Conservation (phyloP, 2,797 vertebrate species). For the Galago senegalensis region DNA sequence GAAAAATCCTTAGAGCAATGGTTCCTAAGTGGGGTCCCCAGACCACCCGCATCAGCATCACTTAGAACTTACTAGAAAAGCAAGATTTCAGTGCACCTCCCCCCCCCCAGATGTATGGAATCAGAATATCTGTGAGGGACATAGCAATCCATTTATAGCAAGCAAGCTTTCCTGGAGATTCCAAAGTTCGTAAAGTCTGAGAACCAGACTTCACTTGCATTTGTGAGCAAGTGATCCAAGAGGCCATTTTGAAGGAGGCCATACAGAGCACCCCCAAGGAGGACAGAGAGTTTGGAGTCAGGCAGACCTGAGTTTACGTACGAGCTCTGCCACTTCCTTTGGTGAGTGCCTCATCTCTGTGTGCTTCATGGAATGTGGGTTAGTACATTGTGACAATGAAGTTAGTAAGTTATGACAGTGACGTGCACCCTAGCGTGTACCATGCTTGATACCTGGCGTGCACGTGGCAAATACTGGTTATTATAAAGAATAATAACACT, state of each 20-base stretch:
- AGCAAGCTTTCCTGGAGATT: not conserved
- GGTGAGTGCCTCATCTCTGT: not conserved
- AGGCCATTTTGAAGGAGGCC: not conserved
- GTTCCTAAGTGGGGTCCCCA: not conserved
- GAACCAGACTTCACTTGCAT: not conserved
- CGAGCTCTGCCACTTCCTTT: not conserved
- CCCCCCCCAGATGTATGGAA: no score
- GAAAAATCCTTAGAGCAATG: not conserved
- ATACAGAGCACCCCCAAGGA: not conserved
- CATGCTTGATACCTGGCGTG: not conserved
- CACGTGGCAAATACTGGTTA: not conserved
- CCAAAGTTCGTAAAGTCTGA: not conserved
- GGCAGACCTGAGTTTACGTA: not conserved
- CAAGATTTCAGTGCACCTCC: not conserved
- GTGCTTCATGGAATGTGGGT: not conserved
- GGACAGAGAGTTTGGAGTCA: not conserved
- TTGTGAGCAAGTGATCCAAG: not conserved
- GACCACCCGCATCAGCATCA: not conserved
- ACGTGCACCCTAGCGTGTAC: not conserved
- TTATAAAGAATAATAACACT: not conserved
- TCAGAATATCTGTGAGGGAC: no score
- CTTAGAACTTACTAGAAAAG: not conserved
- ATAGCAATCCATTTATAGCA: not conserved
- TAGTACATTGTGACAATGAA: not conserved
- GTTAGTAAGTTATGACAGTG: not conserved